A percentile compares a stretch with the other conserved stretches of the same genome.
These are phyloP conservation scores for Phylloscopus trochilus DNA, from an alignment of 2,113 vertebrate species.

Conservation along the genomic window DNA sequence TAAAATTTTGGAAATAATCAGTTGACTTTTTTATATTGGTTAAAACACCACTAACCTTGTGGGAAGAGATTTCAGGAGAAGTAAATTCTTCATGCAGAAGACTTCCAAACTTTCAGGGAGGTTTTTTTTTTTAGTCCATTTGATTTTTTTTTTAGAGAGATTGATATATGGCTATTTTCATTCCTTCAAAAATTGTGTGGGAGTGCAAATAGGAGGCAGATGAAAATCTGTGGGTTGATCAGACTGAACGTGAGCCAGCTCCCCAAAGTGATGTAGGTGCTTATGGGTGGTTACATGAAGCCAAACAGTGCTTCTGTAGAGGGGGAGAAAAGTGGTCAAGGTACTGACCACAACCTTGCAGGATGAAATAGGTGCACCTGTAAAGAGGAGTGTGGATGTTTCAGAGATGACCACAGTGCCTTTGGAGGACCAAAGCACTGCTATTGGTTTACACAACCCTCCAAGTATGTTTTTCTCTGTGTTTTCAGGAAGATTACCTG, in stretches of 20 bases:
- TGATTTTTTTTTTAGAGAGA: neutral
- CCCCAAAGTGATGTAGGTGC: fast-evolving
- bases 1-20: neutral
- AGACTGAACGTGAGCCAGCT: neutral
- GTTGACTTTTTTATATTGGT: neutral
- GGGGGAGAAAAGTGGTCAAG: neutral
- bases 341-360: neutral
- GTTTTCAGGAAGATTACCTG: neutral
- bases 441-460: neutral
- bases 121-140: neutral
- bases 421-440: neutral
- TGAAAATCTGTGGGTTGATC: neutral
- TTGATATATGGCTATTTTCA: neutral
- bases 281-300: fast-evolving
- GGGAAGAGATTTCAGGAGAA: neutral
- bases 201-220: neutral
- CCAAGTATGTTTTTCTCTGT: neutral
- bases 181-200: neutral
- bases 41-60: neutral
- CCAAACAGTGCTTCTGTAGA: neutral
- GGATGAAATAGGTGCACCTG: neutral
- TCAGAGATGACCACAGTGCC: fast-evolving
- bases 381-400: neutral
- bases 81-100: neutral
- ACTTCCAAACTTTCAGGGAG: neutral